Base-by-base conservation (phyloP, 1,140 invertebrate genomes). In the Zophobas morio region DNA sequence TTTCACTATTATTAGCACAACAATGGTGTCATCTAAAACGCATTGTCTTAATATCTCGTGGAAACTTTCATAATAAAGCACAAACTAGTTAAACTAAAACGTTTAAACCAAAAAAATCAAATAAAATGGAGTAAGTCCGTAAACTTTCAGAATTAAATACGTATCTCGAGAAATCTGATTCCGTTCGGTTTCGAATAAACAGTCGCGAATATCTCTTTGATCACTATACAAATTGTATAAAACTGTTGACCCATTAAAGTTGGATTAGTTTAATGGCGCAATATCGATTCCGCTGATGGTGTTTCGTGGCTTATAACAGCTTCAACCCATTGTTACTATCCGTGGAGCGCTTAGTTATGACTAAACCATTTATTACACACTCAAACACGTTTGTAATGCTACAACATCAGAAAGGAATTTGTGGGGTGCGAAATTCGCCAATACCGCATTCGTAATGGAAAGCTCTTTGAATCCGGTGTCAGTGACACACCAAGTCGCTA, bases 111-210 rank as follows among this genome's bases (percentile, higher is more conserved):
- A 73, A 40, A 53, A 53, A 73, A 73, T 46, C 47, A 3, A 6
- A 34, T 54, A 56, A 2, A 37, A 73, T 51, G 8, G 46, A n/a
- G 8, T 34, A 53, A 39, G 49, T 73, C 56, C 49, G 20, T 6
- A 73, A 73, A 73, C n/a, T 73, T 73, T 73, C 56, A 49, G 34
- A 54, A 73, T 73, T 54, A 72, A 72, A 72, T 72, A 72, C 70
- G 51, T 53, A 72, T 53, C 70, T 51, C n/a, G 46, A 51, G 51
- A 54, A 42, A 37, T 42, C 60, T n/a, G 60, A 32, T 66, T 66
- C 39, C 8, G 60, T 40, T 66, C 60, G 33, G 60, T 42, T 66
- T 66, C 60, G 6, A 66, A 66, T 66, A 66, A 66, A 66, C 60
- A 66, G 42, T 42, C 37, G 37, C 39, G 39, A 66, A 66, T 66